Evolutionary conservation across 2,797 vertebrate species (phyloP).

Genomic region (Morus bassanus): DNA sequence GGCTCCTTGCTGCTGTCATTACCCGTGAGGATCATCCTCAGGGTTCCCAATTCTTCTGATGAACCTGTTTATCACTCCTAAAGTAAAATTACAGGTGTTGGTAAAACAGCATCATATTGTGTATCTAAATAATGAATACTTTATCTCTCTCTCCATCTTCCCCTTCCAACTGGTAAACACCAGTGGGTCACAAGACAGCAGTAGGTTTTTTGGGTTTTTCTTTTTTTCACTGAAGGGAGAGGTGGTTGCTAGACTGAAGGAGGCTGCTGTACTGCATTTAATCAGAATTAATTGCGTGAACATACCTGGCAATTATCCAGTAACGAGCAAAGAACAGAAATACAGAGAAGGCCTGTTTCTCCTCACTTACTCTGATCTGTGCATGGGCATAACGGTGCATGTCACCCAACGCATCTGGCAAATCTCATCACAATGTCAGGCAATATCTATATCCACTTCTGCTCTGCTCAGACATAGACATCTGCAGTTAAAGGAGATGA

Average conservation of each 20-base stretch:
- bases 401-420: constrained; percentile 21
- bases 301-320: constrained; percentile 51
- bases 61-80: not conserved
- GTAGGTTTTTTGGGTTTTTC: not conserved
- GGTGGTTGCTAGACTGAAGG: not conserved
- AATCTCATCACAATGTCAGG: constrained; percentile 25
- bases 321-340: constrained; percentile 31
- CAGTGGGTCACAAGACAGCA: constrained; percentile 21
- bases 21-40: not conserved
- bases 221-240: not conserved
- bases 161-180: not conserved
- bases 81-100: not conserved
- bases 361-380: constrained; percentile 21
- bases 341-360: constrained; percentile 45
- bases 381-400: constrained; percentile 20
- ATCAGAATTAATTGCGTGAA: constrained; percentile 8
- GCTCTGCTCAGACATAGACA: not conserved
- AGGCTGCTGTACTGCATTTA: not conserved
- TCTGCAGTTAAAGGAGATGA: not conserved
- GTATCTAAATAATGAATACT: not conserved
- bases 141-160: not conserved
- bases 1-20: not conserved
- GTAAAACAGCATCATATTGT: not conserved
- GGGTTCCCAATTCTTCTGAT: not conserved
- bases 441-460: not conserved